These are phyloP conservation scores for Megaceryle alcyon DNA, from an alignment of 2,797 vertebrate genomes.

Conservation along the genomic window DNA sequence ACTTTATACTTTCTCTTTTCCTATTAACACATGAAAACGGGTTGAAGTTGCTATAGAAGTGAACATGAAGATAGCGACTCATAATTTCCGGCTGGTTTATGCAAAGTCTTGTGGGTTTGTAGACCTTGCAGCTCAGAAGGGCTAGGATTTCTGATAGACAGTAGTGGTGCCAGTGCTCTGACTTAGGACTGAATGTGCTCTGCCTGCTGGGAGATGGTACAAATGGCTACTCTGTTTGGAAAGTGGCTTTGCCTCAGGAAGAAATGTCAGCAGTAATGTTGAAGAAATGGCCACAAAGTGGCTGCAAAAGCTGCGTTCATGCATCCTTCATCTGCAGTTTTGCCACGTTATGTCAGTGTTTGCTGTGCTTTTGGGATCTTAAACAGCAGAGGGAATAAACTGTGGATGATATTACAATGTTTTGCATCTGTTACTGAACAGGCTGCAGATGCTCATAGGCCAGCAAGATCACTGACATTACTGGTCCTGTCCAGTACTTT, in stretches of 20 bases:
- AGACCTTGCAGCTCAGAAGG: background rate
- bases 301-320: background rate
- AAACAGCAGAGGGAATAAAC: background rate
- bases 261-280: background rate
- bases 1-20: background rate
- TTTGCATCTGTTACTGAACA: background rate
- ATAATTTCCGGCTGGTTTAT: background rate
- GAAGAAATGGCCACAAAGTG: background rate
- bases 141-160: background rate
- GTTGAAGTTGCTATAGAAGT: background rate
- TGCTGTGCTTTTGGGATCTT: background rate
- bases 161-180: accelerated
- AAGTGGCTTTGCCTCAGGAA: background rate
- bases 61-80: background rate
- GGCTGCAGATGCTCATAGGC: background rate
- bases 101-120: background rate
- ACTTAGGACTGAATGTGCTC: background rate
- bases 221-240: background rate
- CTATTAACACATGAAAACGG: background rate
- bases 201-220: background rate
- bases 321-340: background rate
- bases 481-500: background rate
- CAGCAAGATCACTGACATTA: background rate
- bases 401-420: accelerated
- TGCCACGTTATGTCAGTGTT: background rate